Percentiles rank a stretch among this genome's conserved stretches.
Conservation (phyloP, 2,113 vertebrate species). For the Thunnus maccoyii region DNA sequence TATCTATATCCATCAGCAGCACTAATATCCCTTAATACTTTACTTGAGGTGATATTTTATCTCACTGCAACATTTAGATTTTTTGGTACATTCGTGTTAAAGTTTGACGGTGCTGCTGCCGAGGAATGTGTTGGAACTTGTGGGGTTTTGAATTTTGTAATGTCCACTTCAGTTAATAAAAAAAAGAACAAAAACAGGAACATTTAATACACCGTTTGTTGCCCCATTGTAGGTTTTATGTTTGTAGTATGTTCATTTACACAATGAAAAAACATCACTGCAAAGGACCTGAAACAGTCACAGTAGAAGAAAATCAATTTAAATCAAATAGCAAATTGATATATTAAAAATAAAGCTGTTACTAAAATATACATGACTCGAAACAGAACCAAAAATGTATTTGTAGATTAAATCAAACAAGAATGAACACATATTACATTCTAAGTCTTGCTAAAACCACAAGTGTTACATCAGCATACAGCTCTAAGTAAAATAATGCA, state of each 20-base stretch:
- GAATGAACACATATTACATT: not conserved
- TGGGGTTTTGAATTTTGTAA: not conserved
- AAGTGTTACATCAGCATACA: not conserved
- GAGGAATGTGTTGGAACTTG: not conserved
- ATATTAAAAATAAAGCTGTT: not conserved
- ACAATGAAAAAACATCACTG: not conserved
- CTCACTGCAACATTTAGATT: not conserved
- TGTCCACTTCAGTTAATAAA: not conserved
- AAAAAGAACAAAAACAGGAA: not conserved
- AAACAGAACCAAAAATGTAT: not conserved
- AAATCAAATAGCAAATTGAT: not conserved
- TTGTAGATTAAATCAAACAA: not conserved
- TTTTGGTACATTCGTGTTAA: not conserved
- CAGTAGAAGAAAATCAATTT: not conserved
- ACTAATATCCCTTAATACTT: constrained; percentile 20
- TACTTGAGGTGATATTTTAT: constrained; percentile 5
- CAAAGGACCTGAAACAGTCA: not conserved
- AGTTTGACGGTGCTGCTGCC: constrained; percentile 1
- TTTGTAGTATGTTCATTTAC: not conserved
- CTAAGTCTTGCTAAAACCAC: not conserved
- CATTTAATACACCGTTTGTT: not conserved
- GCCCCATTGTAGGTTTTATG: not conserved
- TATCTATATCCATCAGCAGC: constrained; percentile 9
- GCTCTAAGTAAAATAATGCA: not conserved
- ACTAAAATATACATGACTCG: not conserved